Evolutionary conservation across 2,888 invertebrate species (phyloP).

Genomic region (Rhodophaea formosa): DNA sequence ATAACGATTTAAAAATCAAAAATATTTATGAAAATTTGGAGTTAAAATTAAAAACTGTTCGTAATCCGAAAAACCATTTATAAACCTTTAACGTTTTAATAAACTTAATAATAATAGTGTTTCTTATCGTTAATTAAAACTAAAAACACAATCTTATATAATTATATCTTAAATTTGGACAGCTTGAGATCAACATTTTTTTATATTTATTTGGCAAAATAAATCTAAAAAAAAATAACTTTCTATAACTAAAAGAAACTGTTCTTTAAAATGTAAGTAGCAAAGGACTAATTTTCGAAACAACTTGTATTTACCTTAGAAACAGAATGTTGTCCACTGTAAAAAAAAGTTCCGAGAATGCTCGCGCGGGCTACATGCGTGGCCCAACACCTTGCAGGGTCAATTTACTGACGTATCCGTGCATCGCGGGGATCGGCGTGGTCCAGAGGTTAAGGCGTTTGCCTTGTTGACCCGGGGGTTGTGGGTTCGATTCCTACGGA

Average conservation of each 20-base stretch:
- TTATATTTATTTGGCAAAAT: no score
- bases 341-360: not conserved
- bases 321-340: not conserved
- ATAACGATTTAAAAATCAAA: no score
- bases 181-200: no score
- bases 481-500: no score
- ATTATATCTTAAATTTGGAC: no score
- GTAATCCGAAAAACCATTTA: not conserved
- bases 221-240: no score
- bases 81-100: not conserved
- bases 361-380: not conserved
- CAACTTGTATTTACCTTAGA: not conserved
- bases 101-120: no score
- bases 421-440: slow-evolving; percentile 10
- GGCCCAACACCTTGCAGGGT: not conserved
- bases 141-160: no score
- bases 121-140: no score
- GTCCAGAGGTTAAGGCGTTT: no score
- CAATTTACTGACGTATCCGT: slow-evolving; percentile 7
- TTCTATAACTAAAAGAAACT: no score
- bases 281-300: not conserved
- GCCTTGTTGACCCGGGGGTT: no score
- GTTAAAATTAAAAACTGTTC: not conserved
- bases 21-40: not conserved
- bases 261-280: not conserved